Base-by-base conservation (phyloP, 2,797 vertebrate genomes). In the Anabas testudineus region DNA sequence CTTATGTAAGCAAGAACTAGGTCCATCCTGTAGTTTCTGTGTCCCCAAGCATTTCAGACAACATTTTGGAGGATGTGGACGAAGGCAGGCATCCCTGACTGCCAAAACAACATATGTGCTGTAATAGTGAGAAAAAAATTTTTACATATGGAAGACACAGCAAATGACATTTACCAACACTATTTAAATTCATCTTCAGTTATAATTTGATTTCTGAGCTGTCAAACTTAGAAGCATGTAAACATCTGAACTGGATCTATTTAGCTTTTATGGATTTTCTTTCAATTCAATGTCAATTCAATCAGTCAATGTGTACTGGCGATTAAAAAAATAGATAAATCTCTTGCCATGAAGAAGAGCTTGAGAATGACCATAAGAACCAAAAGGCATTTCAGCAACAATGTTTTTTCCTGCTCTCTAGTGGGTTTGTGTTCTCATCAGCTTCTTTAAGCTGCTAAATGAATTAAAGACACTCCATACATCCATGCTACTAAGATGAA, bases 11-110 rank as follows among this genome's bases (percentile, higher is more conserved):
- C 4, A 7, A 46, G 28, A 32, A 34, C 2, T 8, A 14, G 18
- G 34, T 36, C 41, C 19, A 19, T 43, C 39, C 28, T 8, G 30
- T 39, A 51, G 45, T 12, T 51, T 72, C 37, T 8, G 2, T 6
- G 4, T 58, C 6, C 24, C 60, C 46, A 71, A 67, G 22, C 22
- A 53, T 51, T 61, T 28, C 14, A 60, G 21, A 18, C 13, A 37
- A 34, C n/a, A 47, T 53, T 19, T 15, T 16, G 34, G 22, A 16
- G 21, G 12, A 10, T 49, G 28, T 60, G 51, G 19, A 26, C 24
- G 51, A 52, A 67, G 12, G 45, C 22, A 1, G 39, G 30, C 32
- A 70, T 12, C 43, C 13, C 19, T 30, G 10, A 46, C 69, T 49
- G 52, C 56, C 32, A n/a, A n/a, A n/a, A n/a, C n/a, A n/a, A n/a